Evolutionary conservation across 2,113 vertebrate genomes (phyloP), one percentile per base, ranked within the genome.

Genomic region (Phocoena sinus): DNA sequence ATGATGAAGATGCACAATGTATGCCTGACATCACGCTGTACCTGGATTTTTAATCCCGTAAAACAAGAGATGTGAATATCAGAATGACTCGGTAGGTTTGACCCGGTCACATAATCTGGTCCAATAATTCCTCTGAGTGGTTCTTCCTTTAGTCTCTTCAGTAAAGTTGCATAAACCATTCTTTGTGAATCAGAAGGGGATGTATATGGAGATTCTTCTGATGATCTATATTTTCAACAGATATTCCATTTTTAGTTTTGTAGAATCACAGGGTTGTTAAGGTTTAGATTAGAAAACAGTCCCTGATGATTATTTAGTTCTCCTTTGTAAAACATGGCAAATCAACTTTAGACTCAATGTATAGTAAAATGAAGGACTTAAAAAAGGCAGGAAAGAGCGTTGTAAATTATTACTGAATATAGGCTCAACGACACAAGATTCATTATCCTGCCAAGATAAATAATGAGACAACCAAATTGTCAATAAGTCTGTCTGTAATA

Each of bases 1-100:
- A 70, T 4, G 38, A 82, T 28, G 18, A 41, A 91, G 80, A 77
- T 58, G 50, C 14, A 90, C 17, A 36, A 23, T 33, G 50, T 76
- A 63, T 73, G 10, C 73, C 33, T 82, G 36, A 63, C 53, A 41
- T 70, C 47, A 93, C 92, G 31, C 31, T n/a, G 0, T 98, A 99
- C 99, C 99, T 99, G 99, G 98, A 99, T 99, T 97, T 99, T 99
- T 84, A 99, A 98, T 41, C 99, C 99, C 3, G 99, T 99, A 97
- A 99, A 99, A 94, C 99, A 99, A 85, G 99, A 99, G 53, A 99
- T 97, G 84, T 99, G 99, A 82, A 99, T 98, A 6, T 99, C 99
- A 4, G 99, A 99, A 96, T 99, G 99, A 96, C 99, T 99, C 10
- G 99, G 99, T 77, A 99, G 99, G 70, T 99, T 99, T n/a, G 99